Base-by-base conservation (phyloP, 2,888 invertebrate genomes). In the Trisateles emortualis region DNA sequence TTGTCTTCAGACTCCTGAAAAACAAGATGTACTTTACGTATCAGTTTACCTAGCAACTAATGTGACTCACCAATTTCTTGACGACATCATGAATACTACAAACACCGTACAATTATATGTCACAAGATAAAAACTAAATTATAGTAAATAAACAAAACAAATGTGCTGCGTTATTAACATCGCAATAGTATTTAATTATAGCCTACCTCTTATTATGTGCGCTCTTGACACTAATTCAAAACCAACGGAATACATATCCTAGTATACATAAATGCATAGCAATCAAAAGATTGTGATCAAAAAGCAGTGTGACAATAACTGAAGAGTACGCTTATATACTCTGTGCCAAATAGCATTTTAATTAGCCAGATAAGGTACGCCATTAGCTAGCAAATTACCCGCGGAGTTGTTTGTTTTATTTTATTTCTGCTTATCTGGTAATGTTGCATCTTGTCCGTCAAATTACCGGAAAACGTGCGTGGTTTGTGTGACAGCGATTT, bases 291-390 rank as follows among this genome's bases (percentile, higher is more conserved):
- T 90, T 82, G 68, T 44, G 59, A 88, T 88, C 90, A 68, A 62
- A n/a, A 70, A 70, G 10, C 78, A 76, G 83, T 81, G 85, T 81
- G 89, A 87, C 86, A 88, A 85, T 85, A 82, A 79, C 60, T 59
- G 64, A 82, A 79, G 63, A 64, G 63, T 57, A 38, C 54, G 62
- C 59, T 63, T 68, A 70, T 54, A 52, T 69, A 69, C 43, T 62
- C 71, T 86, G 87, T 86, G 87, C 90, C 84, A 91, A 92, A 92
- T 92, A 86, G 90, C 83, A 84, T 90, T 91, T 92, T 92, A 92
- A 92, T 92, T 92, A 90, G 84, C 55, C 59, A 86, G 90, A 90
- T 90, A 90, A 88, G 86, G 74, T 67, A 71, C 56, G 81, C 80
- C 89, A 88, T 92, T 92, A 89, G 88, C 84, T 81, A 79, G 88